Conservation (phyloP, 2,888 invertebrate genomes). For the Actias luna region DNA sequence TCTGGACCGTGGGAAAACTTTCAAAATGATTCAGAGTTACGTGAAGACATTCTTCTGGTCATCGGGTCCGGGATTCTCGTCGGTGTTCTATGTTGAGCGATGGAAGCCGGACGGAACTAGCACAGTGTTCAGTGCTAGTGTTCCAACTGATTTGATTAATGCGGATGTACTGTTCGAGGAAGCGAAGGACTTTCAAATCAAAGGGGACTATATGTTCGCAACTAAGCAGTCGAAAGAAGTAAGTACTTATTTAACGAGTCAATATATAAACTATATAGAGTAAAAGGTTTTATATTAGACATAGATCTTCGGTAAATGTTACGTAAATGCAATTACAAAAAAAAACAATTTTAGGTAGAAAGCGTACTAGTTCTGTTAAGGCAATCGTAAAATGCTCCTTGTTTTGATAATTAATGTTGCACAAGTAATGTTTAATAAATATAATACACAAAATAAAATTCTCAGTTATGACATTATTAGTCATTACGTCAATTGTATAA, state of each 20-base stretch:
- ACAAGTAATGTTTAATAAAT: too few species aligned
- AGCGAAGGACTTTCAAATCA: slow-evolving; percentile 91
- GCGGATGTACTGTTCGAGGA: slow-evolving; percentile 82
- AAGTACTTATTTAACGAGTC: slow-evolving; percentile 50
- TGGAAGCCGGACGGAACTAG: slow-evolving; percentile 83
- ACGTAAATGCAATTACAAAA: too few species aligned
- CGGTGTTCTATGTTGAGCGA: slow-evolving; percentile 86
- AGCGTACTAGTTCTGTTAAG: too few species aligned
- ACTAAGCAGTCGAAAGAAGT: slow-evolving; percentile 85
- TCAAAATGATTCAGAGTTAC: slow-evolving; percentile 85
- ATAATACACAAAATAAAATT: too few species aligned
- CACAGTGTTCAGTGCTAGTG: slow-evolving; percentile 85
- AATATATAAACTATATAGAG: too few species aligned
- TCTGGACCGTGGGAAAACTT: slow-evolving; percentile 87
- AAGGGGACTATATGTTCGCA: slow-evolving; percentile 93
- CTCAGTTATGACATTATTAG: too few species aligned
- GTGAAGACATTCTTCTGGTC: slow-evolving; percentile 92
- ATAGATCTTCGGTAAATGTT: too few species aligned
- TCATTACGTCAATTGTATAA: too few species aligned
- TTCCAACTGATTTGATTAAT: slow-evolving; percentile 74
- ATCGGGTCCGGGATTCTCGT: slow-evolving; percentile 68
- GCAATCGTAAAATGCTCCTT: too few species aligned
- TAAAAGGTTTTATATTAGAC: too few species aligned
- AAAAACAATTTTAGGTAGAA: too few species aligned
- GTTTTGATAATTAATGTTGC: too few species aligned